A percentile compares a stretch with the other conserved stretches of the same genome.
phyloP scores from a whole-genome alignment of 2,888 invertebrate genomes.

The Cheilosia urbana region DNA sequence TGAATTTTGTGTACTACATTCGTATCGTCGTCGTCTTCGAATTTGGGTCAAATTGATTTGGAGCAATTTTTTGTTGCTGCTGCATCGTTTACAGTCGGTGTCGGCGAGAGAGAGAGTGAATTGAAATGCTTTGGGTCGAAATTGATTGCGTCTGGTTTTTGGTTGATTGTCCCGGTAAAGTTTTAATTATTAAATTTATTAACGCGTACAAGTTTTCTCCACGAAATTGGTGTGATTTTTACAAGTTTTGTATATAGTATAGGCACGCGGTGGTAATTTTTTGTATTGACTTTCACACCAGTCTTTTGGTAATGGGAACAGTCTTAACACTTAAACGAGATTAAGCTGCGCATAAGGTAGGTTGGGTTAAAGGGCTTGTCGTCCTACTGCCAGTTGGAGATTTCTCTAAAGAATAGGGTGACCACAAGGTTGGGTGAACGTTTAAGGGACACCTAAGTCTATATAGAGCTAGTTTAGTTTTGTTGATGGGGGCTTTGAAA shows the following conservation, averaged over 20 bases:
- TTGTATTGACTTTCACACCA: slow-evolving; percentile 37
- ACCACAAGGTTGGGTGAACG: too few relatives aligned
- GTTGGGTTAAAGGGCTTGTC: background rate
- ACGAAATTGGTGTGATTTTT: background rate
- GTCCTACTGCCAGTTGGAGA: too few relatives aligned
- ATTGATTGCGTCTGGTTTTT: slow-evolving; percentile 39
- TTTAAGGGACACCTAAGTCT: too few relatives aligned
- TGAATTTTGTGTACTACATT: slow-evolving; percentile 51
- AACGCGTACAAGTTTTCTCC: background rate
- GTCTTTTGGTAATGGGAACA: slow-evolving; percentile 6
- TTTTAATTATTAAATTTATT: slow-evolving; percentile 31
- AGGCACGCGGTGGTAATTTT: slow-evolving; percentile 3
- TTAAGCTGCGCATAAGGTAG: background rate
- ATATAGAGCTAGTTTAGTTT: too few relatives aligned
- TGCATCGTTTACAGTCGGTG: slow-evolving; percentile 11
- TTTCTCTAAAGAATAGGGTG: too few relatives aligned
- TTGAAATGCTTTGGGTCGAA: slow-evolving; percentile 35
- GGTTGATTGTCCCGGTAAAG: slow-evolving; percentile 23
- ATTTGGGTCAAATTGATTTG: slow-evolving; percentile 70
- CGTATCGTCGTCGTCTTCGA: slow-evolving; percentile 9
- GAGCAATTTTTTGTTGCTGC: slow-evolving; percentile 31
- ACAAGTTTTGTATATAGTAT: background rate
- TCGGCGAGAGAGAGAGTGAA: slow-evolving; percentile 39
- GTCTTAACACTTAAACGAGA: slow-evolving; percentile 1
- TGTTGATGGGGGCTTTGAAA: too few relatives aligned